A percentile compares a stretch with the other conserved stretches of the same genome.
Evolutionary conservation across 2,888 invertebrate genomes (phyloP).

Genomic region (Rhagonycha lutea): DNA sequence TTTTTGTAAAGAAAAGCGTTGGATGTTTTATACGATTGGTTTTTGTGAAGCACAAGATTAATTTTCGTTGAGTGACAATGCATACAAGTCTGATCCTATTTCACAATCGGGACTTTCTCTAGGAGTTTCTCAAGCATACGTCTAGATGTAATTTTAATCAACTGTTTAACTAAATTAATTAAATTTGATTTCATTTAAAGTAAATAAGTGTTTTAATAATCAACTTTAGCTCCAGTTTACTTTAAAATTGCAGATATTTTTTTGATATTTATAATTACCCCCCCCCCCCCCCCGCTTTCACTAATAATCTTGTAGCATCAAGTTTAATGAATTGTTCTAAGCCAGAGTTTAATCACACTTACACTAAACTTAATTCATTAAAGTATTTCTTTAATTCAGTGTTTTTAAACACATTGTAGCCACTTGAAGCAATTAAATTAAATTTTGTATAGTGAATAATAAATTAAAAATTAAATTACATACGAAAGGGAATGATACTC

Average conservation of each 20-base stretch:
- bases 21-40: background rate
- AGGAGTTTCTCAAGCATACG: background rate
- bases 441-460: background rate
- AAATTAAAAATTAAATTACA: background rate
- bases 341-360: background rate
- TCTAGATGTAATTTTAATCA: background rate
- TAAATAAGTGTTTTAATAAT: background rate
- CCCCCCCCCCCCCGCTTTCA: no score
- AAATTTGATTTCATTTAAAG: background rate
- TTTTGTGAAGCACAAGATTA: background rate
- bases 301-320: background rate
- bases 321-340: background rate
- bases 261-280: no score
- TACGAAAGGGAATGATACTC: background rate
- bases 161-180: background rate
- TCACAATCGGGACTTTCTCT: background rate
- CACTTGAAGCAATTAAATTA: background rate
- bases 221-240: background rate
- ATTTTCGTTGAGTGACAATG: background rate
- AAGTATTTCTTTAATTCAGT: background rate
- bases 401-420: background rate
- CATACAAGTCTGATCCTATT: background rate
- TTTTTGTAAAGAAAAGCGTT: background rate
- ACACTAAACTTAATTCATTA: background rate
- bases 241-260: background rate